Evolutionary conservation across 2,888 invertebrate species (phyloP).

Genomic region (Nomada lathburiana): DNA sequence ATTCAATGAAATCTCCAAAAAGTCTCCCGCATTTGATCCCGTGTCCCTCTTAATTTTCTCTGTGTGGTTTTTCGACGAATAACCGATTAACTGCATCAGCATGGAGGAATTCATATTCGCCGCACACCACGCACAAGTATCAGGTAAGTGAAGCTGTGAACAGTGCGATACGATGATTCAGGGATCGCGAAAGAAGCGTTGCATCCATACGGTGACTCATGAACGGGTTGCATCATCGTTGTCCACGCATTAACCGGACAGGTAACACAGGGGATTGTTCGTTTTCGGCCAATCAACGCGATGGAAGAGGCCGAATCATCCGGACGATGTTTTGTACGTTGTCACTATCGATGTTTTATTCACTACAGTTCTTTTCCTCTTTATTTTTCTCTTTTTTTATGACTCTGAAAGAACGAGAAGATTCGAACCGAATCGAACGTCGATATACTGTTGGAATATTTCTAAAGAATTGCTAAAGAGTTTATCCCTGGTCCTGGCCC

Average conservation of each 20-base stretch:
- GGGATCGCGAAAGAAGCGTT: constrained; percentile 18
- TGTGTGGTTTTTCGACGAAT: constrained; percentile 57
- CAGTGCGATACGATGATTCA: constrained; percentile 19
- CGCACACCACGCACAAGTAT: background rate
- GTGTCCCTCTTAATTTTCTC: constrained; percentile 3
- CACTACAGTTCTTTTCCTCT: background rate
- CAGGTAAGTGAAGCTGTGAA: constrained; percentile 61
- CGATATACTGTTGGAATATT: constrained; percentile 3
- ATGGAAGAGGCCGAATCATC: constrained; percentile 31
- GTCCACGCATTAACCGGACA: constrained; percentile 18
- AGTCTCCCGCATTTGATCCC: constrained; percentile 22
- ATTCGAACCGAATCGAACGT: background rate
- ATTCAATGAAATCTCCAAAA: background rate
- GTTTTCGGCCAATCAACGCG: constrained; percentile 19
- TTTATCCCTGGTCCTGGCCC: constrained; percentile 26
- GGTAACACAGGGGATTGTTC: constrained; percentile 36
- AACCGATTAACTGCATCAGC: constrained; percentile 77
- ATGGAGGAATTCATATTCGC: constrained; percentile 34
- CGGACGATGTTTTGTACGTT: constrained; percentile 32
- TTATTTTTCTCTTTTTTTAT: background rate
- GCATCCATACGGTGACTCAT: constrained; percentile 27
- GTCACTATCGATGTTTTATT: constrained; percentile 3
- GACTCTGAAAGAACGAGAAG: background rate
- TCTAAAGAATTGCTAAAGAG: constrained; percentile 8
- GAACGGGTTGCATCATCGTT: constrained; percentile 30